phyloP scores from a whole-genome alignment of 2,797 vertebrate genomes.

The Knipowitschia caucasica region DNA sequence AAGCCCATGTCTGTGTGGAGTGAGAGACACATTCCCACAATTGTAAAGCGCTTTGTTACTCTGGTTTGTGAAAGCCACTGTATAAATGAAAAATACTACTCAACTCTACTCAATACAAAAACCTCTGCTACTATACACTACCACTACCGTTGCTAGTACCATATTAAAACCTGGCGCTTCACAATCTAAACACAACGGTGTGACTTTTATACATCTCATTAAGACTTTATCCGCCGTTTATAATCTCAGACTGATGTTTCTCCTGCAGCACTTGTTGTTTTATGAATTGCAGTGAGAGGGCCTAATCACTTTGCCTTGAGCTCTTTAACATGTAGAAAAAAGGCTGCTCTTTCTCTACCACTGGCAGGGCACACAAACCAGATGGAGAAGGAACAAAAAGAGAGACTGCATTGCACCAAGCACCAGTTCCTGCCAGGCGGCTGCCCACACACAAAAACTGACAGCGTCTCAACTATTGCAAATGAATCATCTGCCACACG shows the following conservation, averaged over 20 bases:
- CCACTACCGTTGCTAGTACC: too few species aligned
- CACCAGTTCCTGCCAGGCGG: slow-evolving; percentile 43
- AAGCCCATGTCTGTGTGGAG: too few species aligned
- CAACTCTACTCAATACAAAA: too few species aligned
- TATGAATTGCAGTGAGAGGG: slow-evolving; percentile 31
- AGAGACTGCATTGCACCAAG: slow-evolving; percentile 70
- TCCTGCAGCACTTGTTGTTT: slow-evolving; percentile 27
- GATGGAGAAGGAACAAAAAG: slow-evolving; percentile 46
- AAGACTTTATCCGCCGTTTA: slow-evolving; percentile 11
- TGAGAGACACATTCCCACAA: too few species aligned
- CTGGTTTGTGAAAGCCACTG: too few species aligned
- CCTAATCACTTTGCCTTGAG: slow-evolving; percentile 6
- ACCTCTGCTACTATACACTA: too few species aligned
- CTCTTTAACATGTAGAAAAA: slow-evolving; percentile 25
- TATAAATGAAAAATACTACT: too few species aligned
- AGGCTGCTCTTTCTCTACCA: slow-evolving; percentile 18
- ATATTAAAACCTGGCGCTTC: neutral
- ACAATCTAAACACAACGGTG: neutral
- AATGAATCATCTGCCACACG: slow-evolving; percentile 43
- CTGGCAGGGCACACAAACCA: slow-evolving; percentile 41
- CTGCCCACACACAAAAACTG: slow-evolving; percentile 46
- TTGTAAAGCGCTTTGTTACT: too few species aligned
- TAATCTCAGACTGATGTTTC: slow-evolving; percentile 21
- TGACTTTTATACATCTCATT: slow-evolving; percentile 16
- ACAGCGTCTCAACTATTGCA: slow-evolving; percentile 38